These are phyloP conservation scores for zebrafish (Danio rerio) DNA, from an alignment of 2,113 vertebrate species.

Conservation along the genomic window DNA sequence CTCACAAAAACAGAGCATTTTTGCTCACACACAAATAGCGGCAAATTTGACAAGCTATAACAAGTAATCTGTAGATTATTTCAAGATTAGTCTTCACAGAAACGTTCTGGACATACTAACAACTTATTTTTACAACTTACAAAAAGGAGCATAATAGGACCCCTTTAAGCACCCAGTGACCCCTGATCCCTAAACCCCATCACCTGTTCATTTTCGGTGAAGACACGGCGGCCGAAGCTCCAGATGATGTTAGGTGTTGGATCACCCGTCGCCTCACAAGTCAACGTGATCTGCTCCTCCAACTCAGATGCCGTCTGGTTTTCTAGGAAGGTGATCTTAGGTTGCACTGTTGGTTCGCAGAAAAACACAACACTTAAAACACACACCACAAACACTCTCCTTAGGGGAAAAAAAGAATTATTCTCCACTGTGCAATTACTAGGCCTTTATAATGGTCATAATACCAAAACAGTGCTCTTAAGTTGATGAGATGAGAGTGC, in stretches of 20 bases:
- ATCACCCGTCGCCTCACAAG: constrained; percentile 94
- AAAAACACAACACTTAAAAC: constrained; percentile 10
- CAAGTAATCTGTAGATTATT: too few relatives aligned
- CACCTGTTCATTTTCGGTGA: constrained; percentile 95
- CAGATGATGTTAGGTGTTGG: constrained; percentile 95
- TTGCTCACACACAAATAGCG: too few relatives aligned
- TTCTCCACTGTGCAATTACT: constrained; percentile 10
- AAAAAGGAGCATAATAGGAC: too few relatives aligned
- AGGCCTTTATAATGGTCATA: constrained; percentile 8
- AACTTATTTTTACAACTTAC: too few relatives aligned
- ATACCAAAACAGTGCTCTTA: constrained; percentile 24
- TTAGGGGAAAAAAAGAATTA: constrained; percentile 31
- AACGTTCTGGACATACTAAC: too few relatives aligned
- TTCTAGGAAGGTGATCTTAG: constrained; percentile 92
- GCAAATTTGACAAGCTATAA: too few relatives aligned
- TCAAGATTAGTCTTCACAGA: too few relatives aligned
- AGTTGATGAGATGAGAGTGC: constrained; percentile 15
- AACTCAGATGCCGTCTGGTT: constrained; percentile 94
- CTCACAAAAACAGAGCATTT: too few relatives aligned
- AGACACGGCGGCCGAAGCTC: constrained; percentile 87
- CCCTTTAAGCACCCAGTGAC: background rate
- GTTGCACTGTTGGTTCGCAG: constrained; percentile 71
- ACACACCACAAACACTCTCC: background rate
- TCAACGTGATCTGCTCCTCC: constrained; percentile 91
- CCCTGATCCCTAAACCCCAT: constrained; percentile 9